Evolutionary conservation across 2,113 vertebrate genomes (phyloP), one percentile per base, ranked within the genome.

Genomic region (Elgaria multicarinata): DNA sequence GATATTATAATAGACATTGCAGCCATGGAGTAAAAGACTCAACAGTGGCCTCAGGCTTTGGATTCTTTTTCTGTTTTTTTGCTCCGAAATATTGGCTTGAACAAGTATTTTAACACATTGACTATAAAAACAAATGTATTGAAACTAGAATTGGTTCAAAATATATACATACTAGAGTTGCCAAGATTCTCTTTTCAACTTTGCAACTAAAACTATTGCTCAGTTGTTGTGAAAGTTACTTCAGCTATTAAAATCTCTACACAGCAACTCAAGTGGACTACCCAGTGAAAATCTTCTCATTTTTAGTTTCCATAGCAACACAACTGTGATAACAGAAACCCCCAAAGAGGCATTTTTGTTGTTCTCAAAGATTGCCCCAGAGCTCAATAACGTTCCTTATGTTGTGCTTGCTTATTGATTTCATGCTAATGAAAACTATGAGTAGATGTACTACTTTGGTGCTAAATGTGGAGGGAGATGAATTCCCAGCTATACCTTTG

Each of bases 221-320:
- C 20, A 44, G 31, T 74, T 72, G 53, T 83, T 80, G 46, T n/a
- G 78, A 82, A 55, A 58, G 36, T 24, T 86, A 64, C 39, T 24
- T 58, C 31, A 33, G 53, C 69, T 64, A 50, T 83, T 83, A 42
- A 66, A 69, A 28, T 50, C 20, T 46, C 53, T 39, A 67, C 33
- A 50, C 2, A 20, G 42, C 46, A 89, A 81, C 24, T 55, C 50
- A 42, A 87, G 42, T 53, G 69, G 12, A 53, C 33, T 81, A 58
- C 33, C 86, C 75, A 74, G 28, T 64, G 33, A 67, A 79, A 87
- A 69, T 69, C 26, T 53, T 53, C 4, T 72, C 62, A 83, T 89
- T 66, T 87, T 89, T 77, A 64, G 80, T 89, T 89, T 76, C 71
- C 71, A 83, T 84, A 46, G 80, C 71, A 76, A 89, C 81, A 66